Conservation (phyloP, 35 echinoderm and acorn worm species). For the Apostichopus parvimensis region DNA sequence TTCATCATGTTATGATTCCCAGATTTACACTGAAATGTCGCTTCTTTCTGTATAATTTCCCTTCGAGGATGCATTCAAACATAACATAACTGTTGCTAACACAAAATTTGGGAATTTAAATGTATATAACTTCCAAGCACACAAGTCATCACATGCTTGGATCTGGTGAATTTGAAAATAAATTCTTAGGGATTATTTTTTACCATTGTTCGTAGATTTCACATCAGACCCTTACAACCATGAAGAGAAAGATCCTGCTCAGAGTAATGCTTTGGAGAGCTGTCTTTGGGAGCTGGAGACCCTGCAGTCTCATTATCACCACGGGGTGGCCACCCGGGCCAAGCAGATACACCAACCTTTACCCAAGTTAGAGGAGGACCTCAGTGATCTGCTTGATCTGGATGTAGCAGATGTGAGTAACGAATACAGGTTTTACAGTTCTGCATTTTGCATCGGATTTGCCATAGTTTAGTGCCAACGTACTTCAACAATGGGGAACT, state of each 20-base stretch:
- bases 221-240: constrained; percentile 75
- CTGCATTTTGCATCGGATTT: background rate
- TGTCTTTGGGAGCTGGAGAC: constrained; percentile 94
- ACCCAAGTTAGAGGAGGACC: constrained; percentile 87
- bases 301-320: constrained; percentile 85
- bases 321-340: constrained; percentile 76
- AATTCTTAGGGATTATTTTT: background rate
- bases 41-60: no score
- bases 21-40: no score
- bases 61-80: no score
- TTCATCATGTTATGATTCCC: no score
- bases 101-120: no score
- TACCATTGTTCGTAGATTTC: constrained; percentile 52
- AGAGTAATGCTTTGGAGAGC: constrained; percentile 80
- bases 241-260: constrained; percentile 80
- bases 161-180: no score
- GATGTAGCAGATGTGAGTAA: constrained; percentile 67
- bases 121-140: no score
- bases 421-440: background rate
- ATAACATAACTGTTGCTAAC: no score
- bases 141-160: no score
- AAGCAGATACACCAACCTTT: constrained; percentile 68
- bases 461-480: no score
- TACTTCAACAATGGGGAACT: no score
- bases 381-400: constrained; percentile 70